Base-by-base conservation (phyloP, 1,140 invertebrate genomes). In the Xylocopa sonorina region DNA sequence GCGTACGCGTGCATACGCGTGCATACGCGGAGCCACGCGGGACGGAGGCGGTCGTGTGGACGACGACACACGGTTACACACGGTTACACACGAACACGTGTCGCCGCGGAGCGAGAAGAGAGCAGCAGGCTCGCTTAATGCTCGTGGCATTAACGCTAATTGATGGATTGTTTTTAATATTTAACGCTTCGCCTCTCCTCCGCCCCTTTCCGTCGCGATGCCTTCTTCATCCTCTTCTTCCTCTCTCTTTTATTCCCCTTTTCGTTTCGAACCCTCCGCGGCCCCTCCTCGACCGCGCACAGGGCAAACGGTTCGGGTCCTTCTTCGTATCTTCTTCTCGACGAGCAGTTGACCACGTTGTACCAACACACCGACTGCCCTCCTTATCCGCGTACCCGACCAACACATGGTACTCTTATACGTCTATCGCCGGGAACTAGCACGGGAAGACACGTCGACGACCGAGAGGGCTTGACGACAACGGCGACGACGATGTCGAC, bases 101-200 rank as follows among this genome's bases (percentile, higher is more conserved):
- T 85, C 81, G 76, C 71, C 81, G 58, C 46, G 74, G 46, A 72
- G 43, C 38, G 73, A 68, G 58, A 76, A 68, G 68, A 66, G 76
- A 82, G 50, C 74, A 63, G 66, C 72, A 48, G 57, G 63, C 80
- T 73, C 72, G 79, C 78, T 87, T 86, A 86, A 87, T 86, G 83
- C 82, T 75, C 67, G 69, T n/a, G 63, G 81, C 86, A 88, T 88
- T 88, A 89, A 67, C 83, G 83, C 84, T 89, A 89, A 89, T 89
- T 88, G 88, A 89, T 81, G 84, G 78, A 89, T 85, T 88, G 83
- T 85, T 88, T 88, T 88, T 89, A 89, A 89, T 89, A 89, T 90
- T 89, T 89, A 87, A 87, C 84, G 80, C 82, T 82, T 81, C 75
- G 83, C 80, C 80, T 79, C 84, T 80, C 43, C 55, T 63, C 57